Base-by-base conservation (phyloP, 2,797 vertebrate species). In the Martes flavigula region DNA sequence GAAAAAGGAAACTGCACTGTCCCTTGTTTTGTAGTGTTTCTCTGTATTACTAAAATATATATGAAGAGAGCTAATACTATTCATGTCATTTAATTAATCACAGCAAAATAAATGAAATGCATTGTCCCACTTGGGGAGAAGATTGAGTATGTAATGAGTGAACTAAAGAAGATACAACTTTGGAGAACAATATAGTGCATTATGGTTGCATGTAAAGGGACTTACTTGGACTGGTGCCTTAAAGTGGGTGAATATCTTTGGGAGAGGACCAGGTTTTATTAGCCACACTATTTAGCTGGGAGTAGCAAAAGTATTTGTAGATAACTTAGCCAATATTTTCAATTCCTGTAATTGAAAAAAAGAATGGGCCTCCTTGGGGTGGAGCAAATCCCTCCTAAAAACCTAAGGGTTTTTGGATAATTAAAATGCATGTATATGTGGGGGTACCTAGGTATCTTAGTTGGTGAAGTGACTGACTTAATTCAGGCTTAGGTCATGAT, bases 201-300 rank as follows among this genome's bases (percentile, higher is more conserved):
- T 25, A 14, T 35, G 35, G 9, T 2, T 56, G 25, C 6, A 3
- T 4, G 21, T 5, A 12, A 12, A 58, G 7, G 46, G 27, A 66
- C 40, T 35, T 77, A 48, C 30, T 35, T 77, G 35, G 38, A 54
- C 6, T 2, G 30, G 13, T 1, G 17, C 38, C 60, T 17, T 27
- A 32, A 12, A 56, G n/a, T 1, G 11, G 15, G 2, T 0, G 2
- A 48, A n/a, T 27, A 25, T n/a, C 15, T 14, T 20, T 14, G 30
- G 13, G 32, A 60, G 38, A 79, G 35, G 27, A 66, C 7, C 11
- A 38, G 68, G 8, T 12, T 46, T 91, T 11, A 27, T 5, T 7
- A 38, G 15, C 10, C 11, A 4, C 7, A 11, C 2, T 35, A 5
- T 9, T 18, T 60, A 17, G 7, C 27, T 75, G 3, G 12, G 68